Conservation (phyloP, 2,113 vertebrate species). For the Aspiorhynchus laticeps region DNA sequence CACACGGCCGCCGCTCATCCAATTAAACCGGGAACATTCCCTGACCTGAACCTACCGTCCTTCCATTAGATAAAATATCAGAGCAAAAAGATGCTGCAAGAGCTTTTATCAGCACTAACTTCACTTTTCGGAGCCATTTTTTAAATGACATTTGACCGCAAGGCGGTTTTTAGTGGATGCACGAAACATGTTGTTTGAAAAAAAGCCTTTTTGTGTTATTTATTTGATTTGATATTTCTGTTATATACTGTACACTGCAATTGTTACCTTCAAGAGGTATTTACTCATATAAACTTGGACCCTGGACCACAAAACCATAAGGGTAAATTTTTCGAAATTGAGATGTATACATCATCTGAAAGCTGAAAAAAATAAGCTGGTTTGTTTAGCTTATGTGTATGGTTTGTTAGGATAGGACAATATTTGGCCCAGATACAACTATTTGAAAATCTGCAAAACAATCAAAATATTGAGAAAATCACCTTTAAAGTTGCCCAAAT, state of each 20-base stretch:
- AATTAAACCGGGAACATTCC: conserved; percentile 51
- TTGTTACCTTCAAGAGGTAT: not conserved
- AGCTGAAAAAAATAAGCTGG: no score
- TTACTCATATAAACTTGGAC: no score
- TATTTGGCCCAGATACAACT: no score
- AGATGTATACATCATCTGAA: no score
- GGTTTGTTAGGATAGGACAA: no score
- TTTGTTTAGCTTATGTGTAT: no score
- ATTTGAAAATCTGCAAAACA: no score
- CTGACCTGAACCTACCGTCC: not conserved
- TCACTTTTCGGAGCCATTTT: not conserved
- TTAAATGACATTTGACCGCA: not conserved
- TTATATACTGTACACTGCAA: not conserved
- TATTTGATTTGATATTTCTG: conserved; percentile 6
- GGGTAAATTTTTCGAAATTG: no score
- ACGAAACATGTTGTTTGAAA: not conserved
- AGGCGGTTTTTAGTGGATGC: not conserved
- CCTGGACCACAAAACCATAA: no score
- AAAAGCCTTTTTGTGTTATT: not conserved
- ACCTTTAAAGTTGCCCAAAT: no score
- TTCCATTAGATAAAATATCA: not conserved
- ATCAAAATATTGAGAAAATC: no score
- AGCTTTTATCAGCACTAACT: not conserved
- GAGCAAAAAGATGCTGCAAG: not conserved
- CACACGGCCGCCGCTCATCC: conserved; percentile 49